phyloP scores from a whole-genome alignment of 2,888 invertebrate species.

The Eurois occulta region DNA sequence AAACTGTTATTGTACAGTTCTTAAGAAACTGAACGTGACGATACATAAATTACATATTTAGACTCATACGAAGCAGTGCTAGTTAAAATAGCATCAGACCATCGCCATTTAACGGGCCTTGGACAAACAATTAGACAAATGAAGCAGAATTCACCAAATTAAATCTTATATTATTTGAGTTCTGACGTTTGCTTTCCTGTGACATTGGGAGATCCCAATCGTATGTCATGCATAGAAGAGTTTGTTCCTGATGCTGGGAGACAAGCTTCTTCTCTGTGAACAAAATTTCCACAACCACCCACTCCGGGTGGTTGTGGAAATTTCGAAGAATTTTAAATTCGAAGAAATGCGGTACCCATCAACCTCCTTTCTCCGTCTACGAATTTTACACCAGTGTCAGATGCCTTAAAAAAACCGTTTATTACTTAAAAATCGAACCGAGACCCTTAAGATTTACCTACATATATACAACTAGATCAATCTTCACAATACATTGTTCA shows the following conservation, averaged over 20 bases:
- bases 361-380: background rate
- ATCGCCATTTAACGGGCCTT: background rate
- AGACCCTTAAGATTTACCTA: background rate
- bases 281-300: too few relatives aligned
- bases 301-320: too few relatives aligned
- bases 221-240: background rate
- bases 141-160: background rate
- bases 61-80: background rate
- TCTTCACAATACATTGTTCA: slow-evolving; percentile 31
- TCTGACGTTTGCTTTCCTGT: background rate
- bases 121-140: background rate
- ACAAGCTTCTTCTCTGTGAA: too few relatives aligned
- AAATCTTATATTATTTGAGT: too few relatives aligned
- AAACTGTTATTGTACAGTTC: slow-evolving; percentile 16
- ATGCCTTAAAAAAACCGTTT: background rate
- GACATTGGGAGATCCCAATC: background rate
- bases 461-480: slow-evolving; percentile 1
- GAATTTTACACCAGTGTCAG: background rate
- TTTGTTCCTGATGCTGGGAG: background rate
- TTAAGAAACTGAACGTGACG: slow-evolving; percentile 18
- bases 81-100: background rate
- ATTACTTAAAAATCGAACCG: background rate
- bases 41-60: slow-evolving; percentile 25
- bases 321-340: background rate
- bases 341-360: background rate